Conservation (phyloP, 2,113 vertebrate genomes). For the Chlorocebus sabaeus region DNA sequence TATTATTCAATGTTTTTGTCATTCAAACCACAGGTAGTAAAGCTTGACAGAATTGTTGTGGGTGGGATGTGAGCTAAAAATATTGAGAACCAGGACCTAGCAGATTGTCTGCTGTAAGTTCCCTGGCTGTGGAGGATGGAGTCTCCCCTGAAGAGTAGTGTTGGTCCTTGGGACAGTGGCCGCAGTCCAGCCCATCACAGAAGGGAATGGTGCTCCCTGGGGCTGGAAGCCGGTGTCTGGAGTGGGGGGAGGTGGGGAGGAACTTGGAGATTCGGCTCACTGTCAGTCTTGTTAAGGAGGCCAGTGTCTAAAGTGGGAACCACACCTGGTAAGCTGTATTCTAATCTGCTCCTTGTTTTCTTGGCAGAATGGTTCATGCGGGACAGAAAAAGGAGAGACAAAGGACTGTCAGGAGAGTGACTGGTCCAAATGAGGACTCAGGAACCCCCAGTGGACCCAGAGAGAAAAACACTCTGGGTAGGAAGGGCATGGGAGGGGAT, state of each 20-base stretch:
- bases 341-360: not conserved
- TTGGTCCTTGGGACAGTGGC: not conserved
- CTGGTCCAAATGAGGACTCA: not conserved
- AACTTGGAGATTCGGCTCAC: not conserved
- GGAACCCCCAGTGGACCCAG: not conserved
- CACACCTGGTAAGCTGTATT: not conserved
- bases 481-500: not conserved
- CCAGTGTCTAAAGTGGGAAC: not conserved
- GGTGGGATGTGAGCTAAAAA: not conserved
- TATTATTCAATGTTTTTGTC: not conserved
- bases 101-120: not conserved
- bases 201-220: not conserved
- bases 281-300: not conserved
- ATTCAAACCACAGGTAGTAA: not conserved
- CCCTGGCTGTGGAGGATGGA: not conserved
- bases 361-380: not conserved
- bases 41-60: not conserved
- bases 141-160: not conserved
- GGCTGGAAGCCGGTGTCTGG: not conserved
- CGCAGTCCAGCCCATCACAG: fast-evolving
- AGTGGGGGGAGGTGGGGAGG: no score
- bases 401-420: not conserved
- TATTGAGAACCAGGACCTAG: not conserved
- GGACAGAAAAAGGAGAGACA: not conserved
- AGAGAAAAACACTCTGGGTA: not conserved